Evolutionary conservation across 1,140 invertebrate species (phyloP), one percentile per base, ranked within the genome.

Genomic region (Choristoneura fumiferana): DNA sequence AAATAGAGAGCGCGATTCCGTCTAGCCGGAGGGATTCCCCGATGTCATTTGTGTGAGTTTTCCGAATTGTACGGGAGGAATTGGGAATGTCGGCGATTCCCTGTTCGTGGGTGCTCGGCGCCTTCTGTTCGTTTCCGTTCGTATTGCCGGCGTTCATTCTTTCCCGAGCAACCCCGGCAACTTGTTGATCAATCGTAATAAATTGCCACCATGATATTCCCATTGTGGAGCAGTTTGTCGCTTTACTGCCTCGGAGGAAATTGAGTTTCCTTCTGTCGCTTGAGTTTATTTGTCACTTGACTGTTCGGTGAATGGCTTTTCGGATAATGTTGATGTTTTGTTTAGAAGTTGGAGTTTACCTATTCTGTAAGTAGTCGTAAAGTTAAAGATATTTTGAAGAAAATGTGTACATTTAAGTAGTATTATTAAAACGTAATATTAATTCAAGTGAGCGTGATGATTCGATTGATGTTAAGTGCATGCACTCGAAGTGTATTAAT

Each of bases 141-240:
- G 70, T 64, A 65, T 69, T 66, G 64, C 63, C 60, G n/a, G n/a
- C n/a, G 64, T 72, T 71, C 74, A 79, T 84, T 84, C 81, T 80
- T 83, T 78, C 64, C n/a, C 65, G 69, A 63, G 63, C 80, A 81
- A 29, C 81, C 84, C 84, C 82, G 75, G 80, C 84, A 75, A 88
- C 85, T 88, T 88, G 85, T 88, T 88, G 85, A 88, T 85, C 85
- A 85, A 80, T 88, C 76, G 81, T 86, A 86, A 88, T 88, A 87
- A 87, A 88, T 86, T 85, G 81, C 82, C 77, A 76, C 78, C 81
- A 76, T 88, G 81, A 88, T 86, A 80, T 84, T 86, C 84, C 84
- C 83, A 86, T 88, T 88, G 85, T 88, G 77, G 79, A 84, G 73
- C 75, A 62, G 82, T 84, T 88, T 86, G 85, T 85, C 85, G 85